Evolutionary conservation across 2,888 invertebrate species (phyloP).

Genomic region (Drosophila subsilvestris): DNA sequence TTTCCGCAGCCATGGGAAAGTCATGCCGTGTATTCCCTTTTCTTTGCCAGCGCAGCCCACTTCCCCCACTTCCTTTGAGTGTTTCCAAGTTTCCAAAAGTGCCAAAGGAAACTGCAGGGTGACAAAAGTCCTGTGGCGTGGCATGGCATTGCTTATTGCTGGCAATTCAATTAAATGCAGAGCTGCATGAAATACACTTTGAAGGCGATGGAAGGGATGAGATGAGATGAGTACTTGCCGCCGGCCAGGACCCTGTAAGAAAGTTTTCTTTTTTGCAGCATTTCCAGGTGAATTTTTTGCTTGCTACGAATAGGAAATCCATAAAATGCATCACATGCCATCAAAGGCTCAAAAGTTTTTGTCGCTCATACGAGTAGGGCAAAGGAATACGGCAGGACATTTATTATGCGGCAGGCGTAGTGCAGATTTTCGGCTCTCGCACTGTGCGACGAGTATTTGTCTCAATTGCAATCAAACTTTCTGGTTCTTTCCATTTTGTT

Average conservation of each 20-base stretch:
- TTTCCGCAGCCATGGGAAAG: neutral
- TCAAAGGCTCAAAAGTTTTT: conserved; percentile 71
- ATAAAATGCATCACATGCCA: conserved; percentile 71
- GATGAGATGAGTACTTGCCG: conserved; percentile 3
- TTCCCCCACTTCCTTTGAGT: conserved; percentile 16
- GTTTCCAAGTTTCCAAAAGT: conserved; percentile 36
- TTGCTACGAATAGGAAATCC: conserved; percentile 53
- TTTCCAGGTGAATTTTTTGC: neutral
- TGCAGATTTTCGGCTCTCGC: conserved; percentile 23
- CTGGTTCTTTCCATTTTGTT: conserved; percentile 47
- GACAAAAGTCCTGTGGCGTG: conserved; percentile 35
- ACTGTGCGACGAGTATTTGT: conserved; percentile 54
- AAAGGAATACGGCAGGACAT: conserved; percentile 47
- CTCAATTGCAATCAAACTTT: conserved; percentile 75
- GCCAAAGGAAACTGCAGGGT: conserved; percentile 3
- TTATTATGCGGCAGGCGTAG: conserved; percentile 62
- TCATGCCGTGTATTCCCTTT: conserved; percentile 11
- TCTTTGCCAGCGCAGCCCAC: conserved; percentile 12
- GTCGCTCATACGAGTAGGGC: neutral
- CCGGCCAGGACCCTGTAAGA: neutral
- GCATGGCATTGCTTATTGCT: conserved; percentile 45
- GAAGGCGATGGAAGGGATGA: conserved; percentile 10
- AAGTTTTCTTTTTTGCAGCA: neutral
- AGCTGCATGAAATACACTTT: conserved; percentile 75
- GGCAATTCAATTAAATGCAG: conserved; percentile 75